A percentile compares a stretch with the other conserved stretches of the same genome.
Conservation (phyloP, 2,888 invertebrate species). For the Bellardia pandia region DNA sequence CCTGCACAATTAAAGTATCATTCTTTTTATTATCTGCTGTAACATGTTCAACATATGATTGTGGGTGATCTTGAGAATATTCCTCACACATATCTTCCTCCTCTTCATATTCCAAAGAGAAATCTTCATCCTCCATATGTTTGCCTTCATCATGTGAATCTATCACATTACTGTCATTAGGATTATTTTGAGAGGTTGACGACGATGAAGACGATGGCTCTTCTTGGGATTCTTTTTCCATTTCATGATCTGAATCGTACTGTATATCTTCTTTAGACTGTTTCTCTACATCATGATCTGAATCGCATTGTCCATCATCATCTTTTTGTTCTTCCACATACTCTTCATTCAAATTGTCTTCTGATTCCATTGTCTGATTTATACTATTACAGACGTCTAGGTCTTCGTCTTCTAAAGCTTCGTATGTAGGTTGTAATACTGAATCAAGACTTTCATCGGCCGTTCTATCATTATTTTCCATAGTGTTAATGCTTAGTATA, state of each 20-base stretch:
- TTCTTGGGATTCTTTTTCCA: not conserved
- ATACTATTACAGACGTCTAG: not conserved
- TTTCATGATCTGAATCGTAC: slow-evolving; percentile 49
- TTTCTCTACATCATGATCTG: slow-evolving; percentile 38
- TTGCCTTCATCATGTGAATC: not conserved
- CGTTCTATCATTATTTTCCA: slow-evolving; percentile 47
- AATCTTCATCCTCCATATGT: slow-evolving; percentile 43
- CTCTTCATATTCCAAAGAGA: slow-evolving; percentile 66
- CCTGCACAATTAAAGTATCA: slow-evolving; percentile 53
- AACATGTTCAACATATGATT: slow-evolving; percentile 24
- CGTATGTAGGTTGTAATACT: slow-evolving; percentile 79
- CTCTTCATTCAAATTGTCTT: slow-evolving; percentile 37
- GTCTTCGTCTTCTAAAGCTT: slow-evolving; percentile 64
- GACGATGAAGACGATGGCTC: not conserved
- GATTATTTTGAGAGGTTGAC: not conserved
- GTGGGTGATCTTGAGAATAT: slow-evolving; percentile 31
- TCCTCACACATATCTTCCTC: slow-evolving; percentile 57
- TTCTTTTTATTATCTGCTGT: slow-evolving; percentile 43
- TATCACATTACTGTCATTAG: not conserved
- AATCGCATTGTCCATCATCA: slow-evolving; percentile 32
- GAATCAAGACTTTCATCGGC: slow-evolving; percentile 53
- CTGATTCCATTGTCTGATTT: slow-evolving; percentile 36
- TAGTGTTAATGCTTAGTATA: slow-evolving; percentile 19
- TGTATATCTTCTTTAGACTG: slow-evolving; percentile 22
- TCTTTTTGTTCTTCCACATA: slow-evolving; percentile 30